Percentiles rank a stretch among this genome's conserved stretches.
Conservation (phyloP, 2,888 invertebrate species). For the Dysmachus trigonus region DNA sequence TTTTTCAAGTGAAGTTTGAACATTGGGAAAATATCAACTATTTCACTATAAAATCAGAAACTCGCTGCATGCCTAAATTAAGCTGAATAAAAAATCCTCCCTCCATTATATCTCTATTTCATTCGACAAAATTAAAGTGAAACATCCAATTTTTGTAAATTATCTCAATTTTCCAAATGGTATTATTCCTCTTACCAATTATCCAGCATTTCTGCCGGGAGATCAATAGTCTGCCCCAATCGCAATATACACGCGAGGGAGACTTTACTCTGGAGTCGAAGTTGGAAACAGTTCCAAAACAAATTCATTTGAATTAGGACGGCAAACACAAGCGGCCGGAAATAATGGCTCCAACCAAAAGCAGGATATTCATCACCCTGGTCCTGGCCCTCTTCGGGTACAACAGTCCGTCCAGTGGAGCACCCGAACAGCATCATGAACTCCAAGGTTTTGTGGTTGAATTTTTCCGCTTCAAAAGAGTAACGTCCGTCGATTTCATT, state of each 20-base stretch:
- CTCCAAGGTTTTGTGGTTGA: conserved; percentile 8
- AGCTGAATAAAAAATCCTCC: not conserved
- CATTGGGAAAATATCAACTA: not conserved
- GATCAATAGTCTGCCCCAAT: conserved; percentile 8
- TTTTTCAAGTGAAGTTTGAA: no score
- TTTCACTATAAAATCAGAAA: no score
- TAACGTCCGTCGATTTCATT: not conserved
- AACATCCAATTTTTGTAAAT: conserved; percentile 25
- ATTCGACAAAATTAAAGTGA: not conserved
- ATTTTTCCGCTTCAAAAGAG: conserved; percentile 29
- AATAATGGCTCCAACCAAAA: not conserved
- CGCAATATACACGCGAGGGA: not conserved
- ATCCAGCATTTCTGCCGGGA: not conserved
- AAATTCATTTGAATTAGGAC: not conserved
- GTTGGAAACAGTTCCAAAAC: not conserved
- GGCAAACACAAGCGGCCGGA: not conserved
- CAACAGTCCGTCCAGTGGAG: not conserved
- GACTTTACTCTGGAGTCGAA: not conserved
- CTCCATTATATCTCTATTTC: not conserved
- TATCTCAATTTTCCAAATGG: conserved; percentile 32
- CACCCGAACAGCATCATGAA: not conserved
- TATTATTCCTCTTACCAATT: conserved; percentile 4
- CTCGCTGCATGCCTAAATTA: not conserved
- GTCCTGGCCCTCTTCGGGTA: not conserved
- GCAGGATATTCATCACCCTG: not conserved